Percentiles rank a stretch among this genome's conserved stretches.
Evolutionary conservation across 2,888 invertebrate species (phyloP).

Genomic region (Eudemis profundana): DNA sequence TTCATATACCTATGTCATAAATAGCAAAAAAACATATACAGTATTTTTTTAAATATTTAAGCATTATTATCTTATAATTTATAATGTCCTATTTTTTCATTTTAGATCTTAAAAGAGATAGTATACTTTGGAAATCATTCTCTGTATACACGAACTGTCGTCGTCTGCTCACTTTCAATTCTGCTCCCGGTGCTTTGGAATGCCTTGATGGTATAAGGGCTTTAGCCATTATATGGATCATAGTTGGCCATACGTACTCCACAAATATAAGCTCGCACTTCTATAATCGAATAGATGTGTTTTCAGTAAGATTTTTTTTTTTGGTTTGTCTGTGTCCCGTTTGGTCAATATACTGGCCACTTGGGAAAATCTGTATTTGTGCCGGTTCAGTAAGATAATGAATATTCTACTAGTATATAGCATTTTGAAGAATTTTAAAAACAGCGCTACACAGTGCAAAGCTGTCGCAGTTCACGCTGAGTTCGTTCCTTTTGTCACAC

Average conservation of each 20-base stretch:
- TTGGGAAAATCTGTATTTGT: not conserved
- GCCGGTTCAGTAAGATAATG: too few species aligned
- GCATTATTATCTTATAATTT: too few species aligned
- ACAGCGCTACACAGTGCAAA: too few species aligned
- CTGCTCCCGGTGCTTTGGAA: slow-evolving; percentile 56
- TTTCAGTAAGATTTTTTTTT: slow-evolving; percentile 2
- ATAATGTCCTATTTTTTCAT: not conserved
- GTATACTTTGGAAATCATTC: slow-evolving; percentile 49
- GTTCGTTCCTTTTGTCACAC: too few species aligned
- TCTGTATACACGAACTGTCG: slow-evolving; percentile 67
- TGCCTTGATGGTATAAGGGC: slow-evolving; percentile 74
- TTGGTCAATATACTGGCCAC: too few species aligned
- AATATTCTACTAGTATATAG: too few species aligned
- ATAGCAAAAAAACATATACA: not conserved
- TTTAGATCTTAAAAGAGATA: slow-evolving; percentile 54
- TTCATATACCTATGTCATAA: not conserved
- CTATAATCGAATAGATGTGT: slow-evolving; percentile 10
- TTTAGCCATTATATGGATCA: slow-evolving; percentile 73
- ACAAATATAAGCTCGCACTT: not conserved
- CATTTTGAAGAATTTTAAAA: too few species aligned
- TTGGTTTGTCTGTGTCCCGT: too few species aligned
- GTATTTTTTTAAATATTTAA: not conserved
- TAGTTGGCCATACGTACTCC: slow-evolving; percentile 63
- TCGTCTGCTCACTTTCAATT: slow-evolving; percentile 59
- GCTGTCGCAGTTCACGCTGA: too few species aligned